Conservation (phyloP, 2,888 invertebrate genomes). For the Apodemia zela region DNA sequence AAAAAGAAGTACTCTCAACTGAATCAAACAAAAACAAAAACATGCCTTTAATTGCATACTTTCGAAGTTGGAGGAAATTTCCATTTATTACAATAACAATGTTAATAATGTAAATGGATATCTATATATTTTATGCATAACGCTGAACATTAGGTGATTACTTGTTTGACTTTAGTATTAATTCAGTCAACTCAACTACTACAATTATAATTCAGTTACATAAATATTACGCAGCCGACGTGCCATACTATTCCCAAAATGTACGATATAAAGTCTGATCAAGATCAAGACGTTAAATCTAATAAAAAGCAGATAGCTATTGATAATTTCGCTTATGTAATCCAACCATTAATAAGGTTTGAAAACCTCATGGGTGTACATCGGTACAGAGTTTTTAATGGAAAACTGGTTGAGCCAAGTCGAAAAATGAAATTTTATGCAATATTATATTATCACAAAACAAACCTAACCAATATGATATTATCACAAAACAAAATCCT, state of each 20-base stretch:
- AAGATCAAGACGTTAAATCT: neutral
- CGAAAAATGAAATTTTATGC: slow-evolving; percentile 40
- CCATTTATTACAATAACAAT: neutral
- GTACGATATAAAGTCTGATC: neutral
- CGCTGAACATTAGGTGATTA: too few relatives aligned
- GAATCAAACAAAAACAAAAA: too few relatives aligned
- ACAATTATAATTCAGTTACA: too few relatives aligned
- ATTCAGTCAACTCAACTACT: too few relatives aligned
- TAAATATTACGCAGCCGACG: too few relatives aligned
- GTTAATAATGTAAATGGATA: neutral
- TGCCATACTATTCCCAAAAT: neutral
- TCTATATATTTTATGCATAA: slow-evolving; percentile 17
- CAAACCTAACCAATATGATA: too few relatives aligned
- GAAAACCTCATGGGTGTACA: slow-evolving; percentile 49
- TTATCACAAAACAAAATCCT: too few relatives aligned
- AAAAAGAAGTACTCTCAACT: too few relatives aligned
- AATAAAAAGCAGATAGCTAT: neutral
- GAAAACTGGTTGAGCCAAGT: slow-evolving; percentile 35
- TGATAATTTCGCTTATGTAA: neutral
- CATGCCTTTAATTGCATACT: too few relatives aligned
- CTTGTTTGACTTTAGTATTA: too few relatives aligned
- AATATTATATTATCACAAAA: too few relatives aligned
- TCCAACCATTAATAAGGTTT: slow-evolving; percentile 38
- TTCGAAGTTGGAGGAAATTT: neutral
- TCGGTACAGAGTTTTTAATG: slow-evolving; percentile 39